Evolutionary conservation across 2,797 vertebrate genomes (phyloP).

Genomic region (Melanotaenia trifasciata): DNA sequence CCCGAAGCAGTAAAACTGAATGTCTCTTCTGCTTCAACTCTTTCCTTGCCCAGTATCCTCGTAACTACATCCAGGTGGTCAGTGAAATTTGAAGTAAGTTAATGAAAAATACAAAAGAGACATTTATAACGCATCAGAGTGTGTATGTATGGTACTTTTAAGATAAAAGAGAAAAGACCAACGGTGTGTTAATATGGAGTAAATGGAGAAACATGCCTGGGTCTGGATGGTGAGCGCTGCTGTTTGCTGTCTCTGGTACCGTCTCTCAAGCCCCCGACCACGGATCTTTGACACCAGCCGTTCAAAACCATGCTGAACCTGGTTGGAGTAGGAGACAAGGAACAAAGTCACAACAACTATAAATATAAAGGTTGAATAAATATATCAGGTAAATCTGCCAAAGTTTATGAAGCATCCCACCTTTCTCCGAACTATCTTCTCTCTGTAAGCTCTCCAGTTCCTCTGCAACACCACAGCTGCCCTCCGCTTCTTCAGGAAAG

Average conservation of each 20-base stretch:
- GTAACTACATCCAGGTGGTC: conserved; percentile 64
- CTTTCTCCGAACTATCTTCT: conserved; percentile 71
- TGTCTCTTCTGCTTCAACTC: conserved; percentile 72
- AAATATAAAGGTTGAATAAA: background rate
- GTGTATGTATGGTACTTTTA: background rate
- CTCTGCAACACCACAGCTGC: conserved; percentile 89
- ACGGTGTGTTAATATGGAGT: background rate
- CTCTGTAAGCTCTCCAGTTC: conserved; percentile 85
- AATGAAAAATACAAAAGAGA: background rate
- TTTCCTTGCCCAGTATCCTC: conserved; percentile 83
- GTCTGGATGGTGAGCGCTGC: conserved; percentile 84
- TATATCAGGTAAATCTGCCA: background rate
- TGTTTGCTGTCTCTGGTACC: conserved; percentile 70
- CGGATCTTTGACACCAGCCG: conserved; percentile 86
- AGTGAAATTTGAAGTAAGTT: background rate
- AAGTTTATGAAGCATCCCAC: conserved; percentile 69
- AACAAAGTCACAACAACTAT: background rate
- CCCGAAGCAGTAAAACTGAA: conserved; percentile 85
- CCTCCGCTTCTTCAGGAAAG: conserved; percentile 86
- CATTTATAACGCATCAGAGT: background rate
- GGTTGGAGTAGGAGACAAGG: background rate
- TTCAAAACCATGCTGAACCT: conserved; percentile 85
- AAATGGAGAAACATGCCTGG: conserved; percentile 43
- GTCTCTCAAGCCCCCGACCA: conserved; percentile 69
- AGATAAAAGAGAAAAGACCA: background rate